Percentiles rank a stretch among this genome's conserved stretches.
phyloP scores from a whole-genome alignment of 1,140 invertebrate genomes.

The Drosophila sp. region DNA sequence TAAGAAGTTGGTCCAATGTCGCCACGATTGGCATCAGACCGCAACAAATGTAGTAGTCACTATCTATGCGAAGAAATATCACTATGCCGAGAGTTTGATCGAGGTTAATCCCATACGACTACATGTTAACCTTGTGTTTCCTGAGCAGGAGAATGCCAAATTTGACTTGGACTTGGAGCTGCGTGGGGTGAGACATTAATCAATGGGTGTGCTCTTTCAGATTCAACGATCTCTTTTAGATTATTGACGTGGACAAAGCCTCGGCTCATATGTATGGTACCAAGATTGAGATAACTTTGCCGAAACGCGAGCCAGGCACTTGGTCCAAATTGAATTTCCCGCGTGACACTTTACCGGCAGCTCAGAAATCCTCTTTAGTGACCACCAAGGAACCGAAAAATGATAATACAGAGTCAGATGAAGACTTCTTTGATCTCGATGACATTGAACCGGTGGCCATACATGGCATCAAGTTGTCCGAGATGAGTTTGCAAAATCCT shows the following conservation, averaged over 20 bases:
- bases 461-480: constrained; percentile 58
- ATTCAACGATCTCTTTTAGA: constrained; percentile 82
- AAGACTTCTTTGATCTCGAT: constrained; percentile 79
- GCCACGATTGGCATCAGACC: constrained; percentile 97
- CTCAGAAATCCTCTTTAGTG: constrained; percentile 24
- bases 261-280: constrained; percentile 92
- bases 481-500: constrained; percentile 57
- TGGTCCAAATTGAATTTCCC: constrained; percentile 92
- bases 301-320: constrained; percentile 91
- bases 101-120: constrained; percentile 94
- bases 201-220: no score
- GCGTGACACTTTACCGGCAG: constrained; percentile 62
- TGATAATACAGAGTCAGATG: constrained; percentile 46
- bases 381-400: constrained; percentile 40
- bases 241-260: constrained; percentile 88
- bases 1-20: constrained; percentile 87
- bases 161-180: constrained; percentile 93
- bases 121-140: constrained; percentile 90
- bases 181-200: constrained; percentile 87
- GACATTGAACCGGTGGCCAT: constrained; percentile 82
- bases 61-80: constrained; percentile 95
- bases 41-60: constrained; percentile 91
- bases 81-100: constrained; percentile 89
- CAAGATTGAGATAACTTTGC: constrained; percentile 98
- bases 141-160: constrained; percentile 88